A percentile compares a stretch with the other conserved stretches of the same genome.
Conservation (phyloP, 2,888 invertebrate genomes). For the Gerris lacustris region DNA sequence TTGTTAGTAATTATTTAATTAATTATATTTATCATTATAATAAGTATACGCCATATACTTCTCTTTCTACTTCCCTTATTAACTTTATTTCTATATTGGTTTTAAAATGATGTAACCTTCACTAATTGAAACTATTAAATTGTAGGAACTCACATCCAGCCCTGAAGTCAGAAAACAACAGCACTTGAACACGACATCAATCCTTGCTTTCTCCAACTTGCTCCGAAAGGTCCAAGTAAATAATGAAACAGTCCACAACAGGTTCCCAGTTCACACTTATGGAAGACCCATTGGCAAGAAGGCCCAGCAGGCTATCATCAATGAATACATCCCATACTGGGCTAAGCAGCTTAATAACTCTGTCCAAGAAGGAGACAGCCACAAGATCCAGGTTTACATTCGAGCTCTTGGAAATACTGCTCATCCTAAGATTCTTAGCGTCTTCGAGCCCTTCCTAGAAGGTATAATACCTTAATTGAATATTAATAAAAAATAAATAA, state of each 20-base stretch:
- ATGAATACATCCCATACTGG: conserved; percentile 48
- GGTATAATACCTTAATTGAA: background rate
- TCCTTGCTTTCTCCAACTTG: conserved; percentile 49
- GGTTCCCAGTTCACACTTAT: conserved; percentile 53
- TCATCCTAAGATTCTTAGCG: conserved; percentile 47
- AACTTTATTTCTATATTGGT: too few relatives aligned
- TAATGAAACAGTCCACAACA: conserved; percentile 45
- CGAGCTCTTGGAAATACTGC: conserved; percentile 54
- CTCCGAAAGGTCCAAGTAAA: conserved; percentile 50
- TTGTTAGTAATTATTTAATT: background rate
- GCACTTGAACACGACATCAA: conserved; percentile 45
- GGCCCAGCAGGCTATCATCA: conserved; percentile 42
- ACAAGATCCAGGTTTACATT: conserved; percentile 48
- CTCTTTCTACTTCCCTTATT: too few relatives aligned
- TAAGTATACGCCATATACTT: too few relatives aligned
- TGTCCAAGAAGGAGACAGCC: conserved; percentile 43
- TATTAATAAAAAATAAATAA: background rate
- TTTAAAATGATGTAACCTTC: background rate
- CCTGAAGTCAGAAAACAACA: conserved; percentile 43
- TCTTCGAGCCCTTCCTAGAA: conserved; percentile 56
- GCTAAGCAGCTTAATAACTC: conserved; percentile 44
- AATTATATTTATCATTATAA: background rate
- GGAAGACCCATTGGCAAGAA: conserved; percentile 46
- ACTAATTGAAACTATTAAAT: conserved; percentile 13
- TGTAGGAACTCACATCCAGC: conserved; percentile 42